phyloP scores from a whole-genome alignment of 1,140 invertebrate genomes.

The Brachionus koreanus region DNA sequence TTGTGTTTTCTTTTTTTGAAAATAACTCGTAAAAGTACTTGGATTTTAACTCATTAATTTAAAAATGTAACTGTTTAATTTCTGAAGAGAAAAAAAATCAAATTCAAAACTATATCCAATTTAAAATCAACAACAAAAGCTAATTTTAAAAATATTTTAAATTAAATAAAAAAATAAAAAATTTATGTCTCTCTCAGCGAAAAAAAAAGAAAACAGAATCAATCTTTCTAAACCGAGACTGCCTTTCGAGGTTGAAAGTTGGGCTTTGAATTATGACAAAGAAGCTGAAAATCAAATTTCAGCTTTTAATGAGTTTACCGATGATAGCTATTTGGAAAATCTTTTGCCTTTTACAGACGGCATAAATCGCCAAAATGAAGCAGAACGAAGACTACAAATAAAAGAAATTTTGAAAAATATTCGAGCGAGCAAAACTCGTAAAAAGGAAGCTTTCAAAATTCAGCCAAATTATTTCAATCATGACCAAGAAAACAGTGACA shows the following conservation, averaged over 20 bases:
- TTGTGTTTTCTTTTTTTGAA: background rate
- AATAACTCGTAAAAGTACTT: background rate
- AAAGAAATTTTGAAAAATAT: constrained; percentile 6
- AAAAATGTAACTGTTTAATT: background rate
- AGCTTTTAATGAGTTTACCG: background rate
- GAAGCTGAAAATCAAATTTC: background rate
- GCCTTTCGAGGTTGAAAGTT: background rate
- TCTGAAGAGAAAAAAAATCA: background rate
- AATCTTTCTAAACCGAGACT: background rate
- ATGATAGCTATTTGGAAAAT: constrained; percentile 7
- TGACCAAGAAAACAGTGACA: background rate
- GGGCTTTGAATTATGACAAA: constrained; percentile 2
- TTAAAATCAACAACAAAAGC: background rate
- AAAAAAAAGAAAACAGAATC: background rate
- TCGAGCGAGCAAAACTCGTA: background rate
- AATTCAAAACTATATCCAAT: background rate
- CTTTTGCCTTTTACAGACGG: background rate
- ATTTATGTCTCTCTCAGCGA: background rate
- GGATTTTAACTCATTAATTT: background rate
- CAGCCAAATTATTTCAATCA: background rate
- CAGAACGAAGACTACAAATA: background rate
- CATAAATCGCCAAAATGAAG: background rate
- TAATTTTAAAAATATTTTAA: no score
- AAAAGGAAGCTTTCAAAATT: background rate
- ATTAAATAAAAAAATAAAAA: background rate